Evolutionary conservation across 2,113 vertebrate species (phyloP).

Genomic region (Symphodus melops): DNA sequence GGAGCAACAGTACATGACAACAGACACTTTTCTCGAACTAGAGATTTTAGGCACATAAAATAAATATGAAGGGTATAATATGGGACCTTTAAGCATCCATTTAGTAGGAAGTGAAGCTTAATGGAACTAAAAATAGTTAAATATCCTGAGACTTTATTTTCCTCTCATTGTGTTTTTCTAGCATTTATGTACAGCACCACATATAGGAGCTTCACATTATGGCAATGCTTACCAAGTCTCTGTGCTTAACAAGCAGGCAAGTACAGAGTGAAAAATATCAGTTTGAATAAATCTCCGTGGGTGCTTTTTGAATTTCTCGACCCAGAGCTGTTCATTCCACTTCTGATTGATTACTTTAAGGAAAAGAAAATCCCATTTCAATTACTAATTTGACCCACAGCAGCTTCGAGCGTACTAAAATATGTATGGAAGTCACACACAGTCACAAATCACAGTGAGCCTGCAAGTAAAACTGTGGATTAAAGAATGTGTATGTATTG

Average conservation of each 20-base stretch:
- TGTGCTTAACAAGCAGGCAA: background rate
- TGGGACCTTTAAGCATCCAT: too few relatives aligned
- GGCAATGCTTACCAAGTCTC: too few relatives aligned
- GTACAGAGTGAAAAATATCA: conserved; percentile 5
- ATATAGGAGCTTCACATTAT: too few relatives aligned
- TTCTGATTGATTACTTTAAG: conserved; percentile 34
- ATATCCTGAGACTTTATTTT: too few relatives aligned
- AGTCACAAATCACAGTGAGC: conserved; percentile 34
- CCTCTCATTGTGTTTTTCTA: too few relatives aligned
- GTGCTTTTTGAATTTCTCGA: conserved; percentile 3
- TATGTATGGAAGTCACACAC: conserved; percentile 39
- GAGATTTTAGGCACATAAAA: too few relatives aligned
- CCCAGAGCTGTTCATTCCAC: conserved; percentile 31
- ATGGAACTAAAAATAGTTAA: too few relatives aligned
- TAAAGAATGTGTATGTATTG: conserved; percentile 37
- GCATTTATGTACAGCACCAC: too few relatives aligned
- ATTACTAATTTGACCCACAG: conserved; percentile 52
- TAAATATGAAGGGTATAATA: too few relatives aligned
- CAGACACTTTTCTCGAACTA: too few relatives aligned
- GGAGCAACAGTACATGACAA: too few relatives aligned
- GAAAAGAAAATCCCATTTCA: conserved; percentile 48
- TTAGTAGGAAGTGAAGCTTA: too few relatives aligned
- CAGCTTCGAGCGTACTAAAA: conserved; percentile 30
- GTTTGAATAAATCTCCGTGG: conserved; percentile 23
- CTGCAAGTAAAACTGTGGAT: conserved; percentile 40